Conservation (phyloP, 2,888 invertebrate species). For the Drosophila atroscutellata region DNA sequence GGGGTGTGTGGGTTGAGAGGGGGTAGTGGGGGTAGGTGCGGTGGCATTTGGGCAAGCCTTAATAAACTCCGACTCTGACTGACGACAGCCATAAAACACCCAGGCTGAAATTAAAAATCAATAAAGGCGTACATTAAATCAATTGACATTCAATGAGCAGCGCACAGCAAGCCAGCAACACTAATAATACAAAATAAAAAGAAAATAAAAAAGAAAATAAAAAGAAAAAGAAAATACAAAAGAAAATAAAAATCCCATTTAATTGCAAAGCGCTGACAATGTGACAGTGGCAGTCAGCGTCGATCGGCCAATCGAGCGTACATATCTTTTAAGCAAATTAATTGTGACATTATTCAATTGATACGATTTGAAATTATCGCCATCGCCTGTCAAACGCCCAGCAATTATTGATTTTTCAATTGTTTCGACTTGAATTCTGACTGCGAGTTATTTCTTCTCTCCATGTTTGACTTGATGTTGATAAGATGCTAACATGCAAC, state of each 20-base stretch:
- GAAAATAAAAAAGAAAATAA: no score
- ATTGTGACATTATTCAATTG: conserved; percentile 84
- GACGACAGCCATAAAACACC: conserved; percentile 64
- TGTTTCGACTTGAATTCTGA: conserved; percentile 43
- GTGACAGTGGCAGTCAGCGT: conserved; percentile 39
- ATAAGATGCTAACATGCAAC: background rate
- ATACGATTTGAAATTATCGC: conserved; percentile 81
- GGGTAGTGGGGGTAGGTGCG: conserved; percentile 22
- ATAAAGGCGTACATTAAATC: conserved; percentile 69
- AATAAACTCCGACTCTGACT: conserved; percentile 35
- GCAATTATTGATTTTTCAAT: conserved; percentile 54
- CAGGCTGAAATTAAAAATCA: conserved; percentile 73
- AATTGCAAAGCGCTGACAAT: conserved; percentile 35
- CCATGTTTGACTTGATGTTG: background rate
- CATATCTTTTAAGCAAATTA: conserved; percentile 82
- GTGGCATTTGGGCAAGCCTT: conserved; percentile 45
- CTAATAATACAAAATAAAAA: background rate
- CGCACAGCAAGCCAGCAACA: background rate
- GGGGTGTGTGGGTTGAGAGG: background rate
- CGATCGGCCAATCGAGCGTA: conserved; percentile 40
- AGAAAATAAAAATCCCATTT: conserved; percentile 29
- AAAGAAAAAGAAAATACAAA: background rate
- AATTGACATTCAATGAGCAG: conserved; percentile 58
- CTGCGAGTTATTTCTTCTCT: background rate
- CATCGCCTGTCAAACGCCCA: conserved; percentile 69